Conservation (phyloP, 2,797 vertebrate species). For the Sebastes matsubarae region DNA sequence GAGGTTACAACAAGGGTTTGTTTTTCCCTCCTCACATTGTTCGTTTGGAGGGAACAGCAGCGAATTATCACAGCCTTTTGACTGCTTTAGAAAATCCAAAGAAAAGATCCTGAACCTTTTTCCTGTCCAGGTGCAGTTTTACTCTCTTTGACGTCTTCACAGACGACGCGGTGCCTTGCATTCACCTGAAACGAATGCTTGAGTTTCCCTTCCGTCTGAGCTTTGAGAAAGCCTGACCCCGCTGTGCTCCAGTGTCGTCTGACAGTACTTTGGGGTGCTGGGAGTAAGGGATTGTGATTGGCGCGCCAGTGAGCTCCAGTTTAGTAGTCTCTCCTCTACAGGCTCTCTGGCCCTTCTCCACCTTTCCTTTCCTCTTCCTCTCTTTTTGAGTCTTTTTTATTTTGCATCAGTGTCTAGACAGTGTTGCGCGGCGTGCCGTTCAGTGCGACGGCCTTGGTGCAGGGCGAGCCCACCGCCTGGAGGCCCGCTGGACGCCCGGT, state of each 20-base stretch:
- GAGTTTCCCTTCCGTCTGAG: constrained; percentile 57
- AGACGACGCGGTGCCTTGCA: constrained; percentile 49
- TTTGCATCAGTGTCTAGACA: constrained; percentile 82
- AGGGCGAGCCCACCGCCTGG: constrained; percentile 87
- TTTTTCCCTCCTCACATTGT: constrained; percentile 35
- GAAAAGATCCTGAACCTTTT: constrained; percentile 31
- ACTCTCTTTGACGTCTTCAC: constrained; percentile 43
- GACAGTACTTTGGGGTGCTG: constrained; percentile 48
- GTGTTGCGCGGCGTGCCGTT: constrained; percentile 95
- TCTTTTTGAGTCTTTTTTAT: constrained; percentile 40
- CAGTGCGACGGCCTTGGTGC: constrained; percentile 91
- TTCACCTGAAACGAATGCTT: constrained; percentile 54
- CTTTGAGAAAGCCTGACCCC: constrained; percentile 34
- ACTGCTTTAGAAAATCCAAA: constrained; percentile 46
- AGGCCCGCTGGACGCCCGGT: constrained; percentile 84
- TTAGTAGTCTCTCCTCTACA: constrained; percentile 66
- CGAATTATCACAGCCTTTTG: constrained; percentile 60
- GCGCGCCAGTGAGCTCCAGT: constrained; percentile 43
- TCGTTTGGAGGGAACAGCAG: constrained; percentile 65
- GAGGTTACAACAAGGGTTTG: constrained; percentile 50
- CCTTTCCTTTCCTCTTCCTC: constrained; percentile 35
- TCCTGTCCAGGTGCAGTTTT: constrained; percentile 36
- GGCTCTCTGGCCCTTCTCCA: constrained; percentile 52
- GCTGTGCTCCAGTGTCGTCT: constrained; percentile 38
- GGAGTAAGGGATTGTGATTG: constrained; percentile 61